These are phyloP conservation scores for Stegana nigrithorax DNA, from an alignment of 2,888 invertebrate species.

Conservation along the genomic window DNA sequence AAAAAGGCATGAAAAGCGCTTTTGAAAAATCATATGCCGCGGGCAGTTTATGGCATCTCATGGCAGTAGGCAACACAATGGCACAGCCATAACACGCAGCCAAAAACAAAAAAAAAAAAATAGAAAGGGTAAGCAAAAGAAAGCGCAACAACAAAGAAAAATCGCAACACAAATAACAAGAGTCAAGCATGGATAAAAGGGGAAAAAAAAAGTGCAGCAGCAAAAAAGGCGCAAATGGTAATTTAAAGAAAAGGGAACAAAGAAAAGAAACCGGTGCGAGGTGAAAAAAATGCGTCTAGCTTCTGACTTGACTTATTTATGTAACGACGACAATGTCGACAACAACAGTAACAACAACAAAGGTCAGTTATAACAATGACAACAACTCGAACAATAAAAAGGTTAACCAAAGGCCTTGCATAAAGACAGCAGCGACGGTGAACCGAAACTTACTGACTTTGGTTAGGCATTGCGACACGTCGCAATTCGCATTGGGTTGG, in stretches of 20 bases:
- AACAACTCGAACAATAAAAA: not conserved
- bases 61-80: no score
- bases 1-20: slow-evolving; percentile 9
- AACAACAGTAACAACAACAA: not conserved
- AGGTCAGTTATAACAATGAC: slow-evolving; percentile 6
- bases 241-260: no score
- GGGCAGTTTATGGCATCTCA: not conserved
- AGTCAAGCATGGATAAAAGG: no score
- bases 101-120: no score
- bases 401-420: not conserved
- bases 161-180: not conserved
- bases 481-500: no score
- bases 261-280: no score
- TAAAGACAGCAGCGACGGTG: not conserved
- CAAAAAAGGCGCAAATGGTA: not conserved
- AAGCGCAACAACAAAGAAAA: no score
- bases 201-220: not conserved
- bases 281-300: slow-evolving; percentile 4
- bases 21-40: slow-evolving; percentile 11
- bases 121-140: no score
- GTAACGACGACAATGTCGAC: not conserved
- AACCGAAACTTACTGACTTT: not conserved
- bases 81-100: no score
- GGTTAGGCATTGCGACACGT: no score
- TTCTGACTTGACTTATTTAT: slow-evolving; percentile 4